Evolutionary conservation across 2,113 vertebrate species (phyloP).

Genomic region (Oplegnathus fasciatus): DNA sequence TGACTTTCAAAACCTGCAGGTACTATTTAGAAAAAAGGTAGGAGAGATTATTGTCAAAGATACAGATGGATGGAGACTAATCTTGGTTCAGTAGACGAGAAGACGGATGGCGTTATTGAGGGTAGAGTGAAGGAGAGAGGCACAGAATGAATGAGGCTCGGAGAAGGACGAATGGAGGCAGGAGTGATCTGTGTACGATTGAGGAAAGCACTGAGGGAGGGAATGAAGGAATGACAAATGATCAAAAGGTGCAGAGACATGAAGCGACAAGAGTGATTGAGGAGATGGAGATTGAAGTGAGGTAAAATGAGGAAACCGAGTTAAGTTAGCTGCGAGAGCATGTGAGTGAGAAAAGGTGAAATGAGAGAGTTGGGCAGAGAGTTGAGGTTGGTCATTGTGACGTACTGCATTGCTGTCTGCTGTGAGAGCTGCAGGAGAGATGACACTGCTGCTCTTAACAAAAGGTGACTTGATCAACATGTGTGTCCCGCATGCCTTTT

Average conservation of each 20-base stretch:
- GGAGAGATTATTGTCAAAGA: constrained; percentile 52
- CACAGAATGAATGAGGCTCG: constrained; percentile 64
- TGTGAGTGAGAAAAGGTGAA: constrained; percentile 38
- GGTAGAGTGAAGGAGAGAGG: constrained; percentile 63
- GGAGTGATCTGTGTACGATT: constrained; percentile 66
- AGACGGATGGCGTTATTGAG: constrained; percentile 73
- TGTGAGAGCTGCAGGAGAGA: constrained; percentile 40
- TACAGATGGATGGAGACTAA: constrained; percentile 58
- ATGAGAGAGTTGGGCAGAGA: constrained; percentile 8
- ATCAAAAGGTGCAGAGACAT: constrained; percentile 62
- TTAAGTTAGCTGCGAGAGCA: constrained; percentile 13
- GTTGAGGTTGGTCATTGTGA: constrained; percentile 31
- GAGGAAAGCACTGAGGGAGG: constrained; percentile 56
- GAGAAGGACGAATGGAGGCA: constrained; percentile 67
- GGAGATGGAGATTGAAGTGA: constrained; percentile 41
- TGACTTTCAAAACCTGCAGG: constrained; percentile 27
- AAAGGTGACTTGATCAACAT: constrained; percentile 52
- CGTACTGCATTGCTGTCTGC: constrained; percentile 21
- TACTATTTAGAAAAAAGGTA: background rate
- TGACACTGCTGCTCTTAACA: constrained; percentile 29
- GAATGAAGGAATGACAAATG: constrained; percentile 70
- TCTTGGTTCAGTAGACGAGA: constrained; percentile 60
- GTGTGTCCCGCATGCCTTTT: constrained; percentile 17
- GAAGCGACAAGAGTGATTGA: constrained; percentile 56
- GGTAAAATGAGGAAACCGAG: constrained; percentile 45